Percentiles rank a stretch among this genome's conserved stretches.
Conservation (phyloP, 35 echinoderm and acorn worm genomes). For the Patiria miniata region DNA sequence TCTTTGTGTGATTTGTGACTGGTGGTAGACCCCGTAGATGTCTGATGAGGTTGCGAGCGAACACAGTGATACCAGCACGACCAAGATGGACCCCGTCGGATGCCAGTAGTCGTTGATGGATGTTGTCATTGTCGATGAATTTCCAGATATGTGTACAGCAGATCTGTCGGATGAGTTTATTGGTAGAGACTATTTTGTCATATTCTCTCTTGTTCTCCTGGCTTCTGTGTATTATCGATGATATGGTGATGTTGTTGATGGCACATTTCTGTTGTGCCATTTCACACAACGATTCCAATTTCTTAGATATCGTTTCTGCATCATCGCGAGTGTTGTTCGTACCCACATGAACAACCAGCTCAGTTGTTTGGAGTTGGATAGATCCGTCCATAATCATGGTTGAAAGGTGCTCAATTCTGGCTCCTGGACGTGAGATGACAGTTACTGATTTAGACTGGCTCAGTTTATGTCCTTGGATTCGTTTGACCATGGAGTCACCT, state of each 20-base stretch:
- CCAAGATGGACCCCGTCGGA: too few relatives aligned
- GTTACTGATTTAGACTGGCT: not conserved
- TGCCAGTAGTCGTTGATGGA: too few relatives aligned
- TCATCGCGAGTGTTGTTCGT: not conserved
- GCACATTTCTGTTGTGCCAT: not conserved
- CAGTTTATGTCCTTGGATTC: not conserved
- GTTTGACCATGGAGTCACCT: not conserved
- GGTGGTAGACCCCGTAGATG: too few relatives aligned
- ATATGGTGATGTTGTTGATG: not conserved
- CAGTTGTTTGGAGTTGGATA: not conserved
- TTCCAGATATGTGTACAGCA: too few relatives aligned
- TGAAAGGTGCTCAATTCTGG: not conserved
- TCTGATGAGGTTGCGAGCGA: too few relatives aligned
- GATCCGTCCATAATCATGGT: not conserved
- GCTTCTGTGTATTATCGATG: not conserved
- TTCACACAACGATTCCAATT: not conserved
- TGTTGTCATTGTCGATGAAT: too few relatives aligned
- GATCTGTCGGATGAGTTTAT: too few relatives aligned
- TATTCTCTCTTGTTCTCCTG: not conserved
- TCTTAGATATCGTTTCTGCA: not conserved
- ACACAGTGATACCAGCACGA: too few relatives aligned
- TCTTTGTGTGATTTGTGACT: too few relatives aligned
- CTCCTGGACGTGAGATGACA: not conserved
- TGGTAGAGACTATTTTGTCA: too few relatives aligned
- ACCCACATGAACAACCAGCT: not conserved